A percentile compares a stretch with the other conserved stretches of the same genome.
Conservation (phyloP, 2,797 vertebrate genomes). For the Falco berigora region DNA sequence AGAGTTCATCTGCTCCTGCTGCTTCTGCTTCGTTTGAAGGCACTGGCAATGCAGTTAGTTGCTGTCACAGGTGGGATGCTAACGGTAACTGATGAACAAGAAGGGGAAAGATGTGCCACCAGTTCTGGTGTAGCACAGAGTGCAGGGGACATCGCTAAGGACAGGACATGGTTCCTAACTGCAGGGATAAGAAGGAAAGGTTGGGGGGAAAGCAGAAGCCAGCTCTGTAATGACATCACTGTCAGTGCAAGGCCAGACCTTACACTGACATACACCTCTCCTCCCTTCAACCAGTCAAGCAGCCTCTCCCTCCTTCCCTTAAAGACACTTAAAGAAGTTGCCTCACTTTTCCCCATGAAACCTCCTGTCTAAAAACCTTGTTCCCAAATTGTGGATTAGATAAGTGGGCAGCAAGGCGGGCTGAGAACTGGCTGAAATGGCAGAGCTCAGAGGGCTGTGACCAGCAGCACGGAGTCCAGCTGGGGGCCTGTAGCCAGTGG, state of each 20-base stretch:
- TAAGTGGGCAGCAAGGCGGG: no score
- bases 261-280: neutral
- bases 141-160: fast-evolving
- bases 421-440: no score
- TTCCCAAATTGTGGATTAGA: neutral
- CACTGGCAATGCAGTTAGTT: neutral
- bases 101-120: neutral
- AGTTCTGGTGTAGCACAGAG: neutral
- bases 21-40: neutral
- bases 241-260: neutral
- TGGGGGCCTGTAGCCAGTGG: no score
- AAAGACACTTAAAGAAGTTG: neutral
- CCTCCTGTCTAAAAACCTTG: neutral
- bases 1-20: neutral
- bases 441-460: no score
- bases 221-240: fast-evolving
- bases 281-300: neutral
- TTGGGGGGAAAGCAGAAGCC: neutral
- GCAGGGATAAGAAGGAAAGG: neutral
- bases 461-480: no score
- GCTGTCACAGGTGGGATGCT: neutral
- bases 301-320: neutral
- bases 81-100: neutral
- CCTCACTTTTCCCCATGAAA: neutral
- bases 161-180: neutral